Conservation (phyloP, 1,140 invertebrate genomes). For the Saccostrea echinata region DNA sequence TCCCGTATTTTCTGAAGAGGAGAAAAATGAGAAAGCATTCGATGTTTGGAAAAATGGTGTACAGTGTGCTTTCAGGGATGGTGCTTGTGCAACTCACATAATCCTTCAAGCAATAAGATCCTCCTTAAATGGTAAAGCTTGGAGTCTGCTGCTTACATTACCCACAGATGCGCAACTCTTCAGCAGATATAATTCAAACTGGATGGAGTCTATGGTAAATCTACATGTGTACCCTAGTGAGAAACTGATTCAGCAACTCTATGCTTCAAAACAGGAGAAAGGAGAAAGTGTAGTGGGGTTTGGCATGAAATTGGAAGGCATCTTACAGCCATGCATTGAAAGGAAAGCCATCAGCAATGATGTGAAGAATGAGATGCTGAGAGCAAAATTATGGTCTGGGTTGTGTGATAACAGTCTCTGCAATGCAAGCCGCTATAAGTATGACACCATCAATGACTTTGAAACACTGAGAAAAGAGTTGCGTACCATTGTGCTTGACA, state of each 20-base stretch:
- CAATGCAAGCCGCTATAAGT: slow-evolving; percentile 41
- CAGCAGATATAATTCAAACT: slow-evolving; percentile 13
- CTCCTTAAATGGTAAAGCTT: slow-evolving; percentile 25
- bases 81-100: neutral
- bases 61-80: slow-evolving; percentile 38
- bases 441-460: slow-evolving; percentile 40
- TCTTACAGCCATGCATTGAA: neutral
- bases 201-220: slow-evolving; percentile 41
- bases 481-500: neutral
- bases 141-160: slow-evolving; percentile 33
- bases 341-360: neutral
- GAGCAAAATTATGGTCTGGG: slow-evolving; percentile 38
- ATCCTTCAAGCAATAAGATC: neutral
- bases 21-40: slow-evolving; percentile 29
- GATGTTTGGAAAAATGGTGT: slow-evolving; percentile 52
- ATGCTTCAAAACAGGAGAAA: neutral
- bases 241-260: slow-evolving; percentile 19
- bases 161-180: slow-evolving; percentile 16
- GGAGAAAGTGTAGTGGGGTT: slow-evolving; percentile 24
- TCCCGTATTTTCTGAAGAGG: slow-evolving; percentile 39
- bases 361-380: slow-evolving; percentile 18
- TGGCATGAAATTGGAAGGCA: slow-evolving; percentile 28
- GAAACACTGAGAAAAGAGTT: slow-evolving; percentile 8
- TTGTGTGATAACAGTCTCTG: neutral
- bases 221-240: slow-evolving; percentile 26